Percentiles rank a stretch among this genome's conserved stretches.
These are phyloP conservation scores for Macrophya alboannulata DNA, from an alignment of 2,888 invertebrate genomes.

Conservation along the genomic window DNA sequence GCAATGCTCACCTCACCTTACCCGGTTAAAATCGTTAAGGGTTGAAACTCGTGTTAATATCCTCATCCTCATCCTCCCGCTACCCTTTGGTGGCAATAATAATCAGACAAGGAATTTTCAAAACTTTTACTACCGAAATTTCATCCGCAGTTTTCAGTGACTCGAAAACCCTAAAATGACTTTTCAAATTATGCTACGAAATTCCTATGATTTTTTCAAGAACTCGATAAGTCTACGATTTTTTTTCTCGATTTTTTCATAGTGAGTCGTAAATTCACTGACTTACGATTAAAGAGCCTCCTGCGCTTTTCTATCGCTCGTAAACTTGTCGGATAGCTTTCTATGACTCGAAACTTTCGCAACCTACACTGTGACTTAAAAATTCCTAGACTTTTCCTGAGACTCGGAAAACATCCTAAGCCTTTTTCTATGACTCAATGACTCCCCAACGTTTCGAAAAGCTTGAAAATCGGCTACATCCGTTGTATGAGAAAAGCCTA, in stretches of 20 bases:
- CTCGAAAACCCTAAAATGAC: background rate
- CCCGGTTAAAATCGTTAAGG: background rate
- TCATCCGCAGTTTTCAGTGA: background rate
- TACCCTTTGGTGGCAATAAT: background rate
- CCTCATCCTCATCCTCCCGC: background rate
- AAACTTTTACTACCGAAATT: background rate
- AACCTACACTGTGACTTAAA: background rate
- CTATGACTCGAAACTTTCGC: background rate
- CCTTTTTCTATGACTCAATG: background rate
- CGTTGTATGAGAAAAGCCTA: no score
- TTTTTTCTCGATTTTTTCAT: no score
- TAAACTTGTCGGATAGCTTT: background rate
- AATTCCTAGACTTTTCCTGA: background rate
- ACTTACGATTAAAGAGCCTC: background rate
- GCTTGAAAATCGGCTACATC: no score
- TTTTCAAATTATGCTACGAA: background rate
- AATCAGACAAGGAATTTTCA: background rate
- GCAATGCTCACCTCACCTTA: conserved; percentile 5
- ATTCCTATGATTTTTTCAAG: background rate
- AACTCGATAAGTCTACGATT: background rate
- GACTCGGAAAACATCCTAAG: background rate
- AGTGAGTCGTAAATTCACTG: background rate
- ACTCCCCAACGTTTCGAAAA: background rate
- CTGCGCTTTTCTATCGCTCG: background rate
- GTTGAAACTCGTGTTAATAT: conserved; percentile 29